These are phyloP conservation scores for Campaea margaritaria DNA, from an alignment of 2,888 invertebrate species.

Conservation along the genomic window DNA sequence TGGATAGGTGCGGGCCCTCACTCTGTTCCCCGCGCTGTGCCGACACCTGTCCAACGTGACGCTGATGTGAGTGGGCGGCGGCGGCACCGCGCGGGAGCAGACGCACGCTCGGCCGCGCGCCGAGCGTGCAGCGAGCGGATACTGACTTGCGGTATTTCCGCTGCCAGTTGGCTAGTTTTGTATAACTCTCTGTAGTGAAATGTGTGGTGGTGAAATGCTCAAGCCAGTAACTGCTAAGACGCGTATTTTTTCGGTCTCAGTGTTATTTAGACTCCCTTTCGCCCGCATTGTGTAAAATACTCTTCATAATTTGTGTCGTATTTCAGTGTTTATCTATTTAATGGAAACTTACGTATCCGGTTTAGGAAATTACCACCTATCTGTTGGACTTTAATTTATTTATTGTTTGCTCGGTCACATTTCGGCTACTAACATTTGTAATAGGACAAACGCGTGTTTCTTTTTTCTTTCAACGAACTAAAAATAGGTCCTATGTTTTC, in stretches of 20 bases:
- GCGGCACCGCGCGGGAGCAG: neutral
- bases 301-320: constrained; percentile 11
- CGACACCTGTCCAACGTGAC: constrained; percentile 36
- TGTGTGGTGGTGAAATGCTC: constrained; percentile 9
- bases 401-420: neutral
- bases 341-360: neutral
- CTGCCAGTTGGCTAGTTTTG: constrained; percentile 1
- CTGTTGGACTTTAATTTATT: constrained; percentile 3
- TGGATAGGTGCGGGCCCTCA: constrained; percentile 34
- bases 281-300: constrained; percentile 12
- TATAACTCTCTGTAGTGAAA: neutral
- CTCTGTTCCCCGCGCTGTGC: constrained; percentile 32
- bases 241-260: constrained; percentile 13
- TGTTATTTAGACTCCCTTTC: constrained; percentile 11
- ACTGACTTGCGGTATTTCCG: constrained; percentile 2
- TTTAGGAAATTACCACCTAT: constrained; percentile 6
- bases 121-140: neutral
- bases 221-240: constrained; percentile 11
- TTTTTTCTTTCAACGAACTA: neutral
- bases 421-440: neutral
- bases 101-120: constrained; percentile 2
- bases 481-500: neutral
- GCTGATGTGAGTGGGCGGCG: constrained; percentile 29
- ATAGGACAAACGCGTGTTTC: neutral
- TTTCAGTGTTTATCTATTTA: neutral